Conservation (phyloP, 1,140 invertebrate genomes). For the Diuraphis noxia region DNA sequence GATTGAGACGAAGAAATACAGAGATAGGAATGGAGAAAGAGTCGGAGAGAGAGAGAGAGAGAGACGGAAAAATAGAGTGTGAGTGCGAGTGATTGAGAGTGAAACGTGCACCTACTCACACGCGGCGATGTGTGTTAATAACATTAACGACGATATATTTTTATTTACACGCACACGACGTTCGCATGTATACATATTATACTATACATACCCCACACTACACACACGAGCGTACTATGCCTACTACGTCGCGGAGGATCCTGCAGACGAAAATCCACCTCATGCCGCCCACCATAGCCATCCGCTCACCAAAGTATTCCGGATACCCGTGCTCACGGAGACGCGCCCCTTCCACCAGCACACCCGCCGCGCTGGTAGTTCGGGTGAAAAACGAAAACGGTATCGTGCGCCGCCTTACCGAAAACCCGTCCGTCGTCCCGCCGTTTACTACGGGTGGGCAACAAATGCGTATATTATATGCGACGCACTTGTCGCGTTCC, state of each 20-base stretch:
- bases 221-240: too few species aligned
- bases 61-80: background rate
- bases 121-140: background rate
- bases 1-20: background rate
- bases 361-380: too few species aligned
- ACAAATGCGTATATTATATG: constrained; percentile 4
- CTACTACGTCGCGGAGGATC: background rate
- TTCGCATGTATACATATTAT: background rate
- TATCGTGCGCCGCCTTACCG: background rate
- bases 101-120: background rate
- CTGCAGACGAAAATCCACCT: background rate
- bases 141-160: background rate
- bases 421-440: background rate
- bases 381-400: background rate
- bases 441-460: background rate
- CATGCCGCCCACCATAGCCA: too few species aligned
- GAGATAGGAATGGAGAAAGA: background rate
- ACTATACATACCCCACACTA: background rate
- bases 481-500: constrained; percentile 32
- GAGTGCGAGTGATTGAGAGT: background rate
- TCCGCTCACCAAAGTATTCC: too few species aligned
- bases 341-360: background rate
- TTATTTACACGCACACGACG: background rate
- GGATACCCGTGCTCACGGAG: background rate
- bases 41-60: background rate